Evolutionary conservation across 37 sponge, comb jelly and placozoan species (phyloP), one percentile per base, ranked within the genome.

Genomic region (Theonella swinhoei): DNA sequence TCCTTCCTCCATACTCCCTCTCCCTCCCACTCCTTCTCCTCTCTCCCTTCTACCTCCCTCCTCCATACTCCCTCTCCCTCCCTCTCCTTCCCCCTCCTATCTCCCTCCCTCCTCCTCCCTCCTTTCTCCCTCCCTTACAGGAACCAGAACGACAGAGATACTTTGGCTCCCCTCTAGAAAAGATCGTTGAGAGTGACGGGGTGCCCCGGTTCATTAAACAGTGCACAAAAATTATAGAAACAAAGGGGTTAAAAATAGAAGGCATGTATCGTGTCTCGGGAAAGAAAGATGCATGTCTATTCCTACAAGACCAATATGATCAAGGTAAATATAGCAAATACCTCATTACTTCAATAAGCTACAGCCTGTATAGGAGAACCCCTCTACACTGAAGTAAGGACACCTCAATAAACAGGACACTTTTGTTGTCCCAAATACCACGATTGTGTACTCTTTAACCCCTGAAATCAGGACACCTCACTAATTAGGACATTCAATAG

Each of bases 221-320:
- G 82, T 85, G 91, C 81, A 64, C 30, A 2, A 29, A 67, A 35
- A 40, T 84, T 42, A 33, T 70, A 8, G 80, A 84, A 58, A 60
- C 59, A 22, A 60, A 63, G 22, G 83, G 76, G 20, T n/a, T 94
- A 47, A 74, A 38, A 24, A 32, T 42, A 23, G 92, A 87, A 58
- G 91, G 95, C 0, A 72, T 94, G 14, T 94, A 94, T 37, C 76
- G 95, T 30, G 68, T 94, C 41, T 91, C 95, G 0, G 95, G 95
- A 0, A 91, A 91, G 74, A 87, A 88, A 37, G 95, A 94, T 19
- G 86, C 80, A 30, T 64, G 83, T 25, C 36, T 77, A 33, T 33
- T 17, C 14, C 75, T 94, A 0, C 90, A 94, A 28, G 87, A 81
- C 3, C 87, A 80, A 64, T 91, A 79, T 80, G 95, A 94, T 74